Base-by-base conservation (phyloP, 2,113 vertebrate species). In the Spilogale gracilis region DNA sequence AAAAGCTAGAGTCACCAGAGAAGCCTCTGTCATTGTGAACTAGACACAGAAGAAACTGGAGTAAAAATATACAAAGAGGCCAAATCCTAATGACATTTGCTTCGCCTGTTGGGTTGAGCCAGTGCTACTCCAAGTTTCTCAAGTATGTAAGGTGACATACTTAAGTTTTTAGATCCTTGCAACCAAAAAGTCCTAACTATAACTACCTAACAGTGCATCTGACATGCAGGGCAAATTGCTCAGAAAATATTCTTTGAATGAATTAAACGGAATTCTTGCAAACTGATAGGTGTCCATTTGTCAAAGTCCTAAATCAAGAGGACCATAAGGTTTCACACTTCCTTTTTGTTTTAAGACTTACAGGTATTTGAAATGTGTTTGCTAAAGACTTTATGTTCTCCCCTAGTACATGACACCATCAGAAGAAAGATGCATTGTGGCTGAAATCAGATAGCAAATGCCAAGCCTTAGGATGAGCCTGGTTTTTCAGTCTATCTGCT, bases 151-250 rank as follows among this genome's bases (percentile, higher is more conserved):
- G 27, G 52, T 16, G 30, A 43, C 43, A 52, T 16, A 48, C 50
- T 82, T 84, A 52, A 38, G 32, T 78, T 90, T 96, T 90, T 63
- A 94, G 54, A 93, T 71, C 86, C 38, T 60, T 80, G 27, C 13
- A 82, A 48, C 20, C 58, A 11, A 61, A 89, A 92, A 69, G 20
- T 89, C 48, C 52, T 89, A 73, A 82, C 8, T 67, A 16, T 16
- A 48, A 25, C 45, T 84, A 30, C 83, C 23, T 60, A 73, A 23
- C 20, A 80, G 45, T 76, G 45, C 63, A 56, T 87, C 67, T 90
- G 80, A 48, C 45, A 38, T 20, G 7, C 25, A n/a, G 2, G 81
- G 14, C 6, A 80, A 61, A 86, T 74, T 78, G 25, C 54, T 96
- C 54, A 61, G 85, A 73, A 89, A 91, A 67, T 27, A 58, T 61